phyloP scores from a whole-genome alignment of 1,140 invertebrate genomes.

The Cydia amplana region DNA sequence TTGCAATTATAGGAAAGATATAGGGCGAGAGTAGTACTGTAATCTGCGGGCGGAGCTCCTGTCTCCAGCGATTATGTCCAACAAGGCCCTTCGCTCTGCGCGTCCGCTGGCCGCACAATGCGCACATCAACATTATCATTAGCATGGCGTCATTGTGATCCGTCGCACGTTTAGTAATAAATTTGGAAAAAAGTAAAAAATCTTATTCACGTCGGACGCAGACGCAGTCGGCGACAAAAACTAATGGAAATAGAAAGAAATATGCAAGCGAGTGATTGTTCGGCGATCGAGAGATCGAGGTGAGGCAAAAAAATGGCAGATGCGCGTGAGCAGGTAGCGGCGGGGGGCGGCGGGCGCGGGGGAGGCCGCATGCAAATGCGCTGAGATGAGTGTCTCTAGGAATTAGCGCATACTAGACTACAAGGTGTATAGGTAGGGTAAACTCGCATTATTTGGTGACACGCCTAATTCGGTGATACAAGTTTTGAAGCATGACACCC shows the following conservation, averaged over 20 bases:
- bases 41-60: conserved; percentile 17
- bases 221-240: conserved; percentile 48
- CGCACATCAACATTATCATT: conserved; percentile 28
- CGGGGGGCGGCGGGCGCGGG: conserved; percentile 7
- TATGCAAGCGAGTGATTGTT: conserved; percentile 54
- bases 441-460: too few relatives aligned
- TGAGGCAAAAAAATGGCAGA: conserved; percentile 55
- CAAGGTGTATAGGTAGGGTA: conserved; percentile 18
- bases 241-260: conserved; percentile 54
- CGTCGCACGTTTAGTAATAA: conserved; percentile 48
- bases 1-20: conserved; percentile 24
- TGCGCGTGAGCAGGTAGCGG: conserved; percentile 56
- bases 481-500: too few relatives aligned
- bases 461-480: too few relatives aligned
- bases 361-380: conserved; percentile 57
- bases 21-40: background rate
- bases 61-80: conserved; percentile 17
- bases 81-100: conserved; percentile 1
- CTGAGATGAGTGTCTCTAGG: conserved; percentile 21
- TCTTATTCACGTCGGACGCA: conserved; percentile 47
- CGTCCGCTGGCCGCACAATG: background rate
- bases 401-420: conserved; percentile 17
- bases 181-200: conserved; percentile 48
- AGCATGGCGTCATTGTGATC: conserved; percentile 32
- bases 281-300: conserved; percentile 39